phyloP scores from a whole-genome alignment of 2,113 vertebrate genomes.

The Numida meleagris region DNA sequence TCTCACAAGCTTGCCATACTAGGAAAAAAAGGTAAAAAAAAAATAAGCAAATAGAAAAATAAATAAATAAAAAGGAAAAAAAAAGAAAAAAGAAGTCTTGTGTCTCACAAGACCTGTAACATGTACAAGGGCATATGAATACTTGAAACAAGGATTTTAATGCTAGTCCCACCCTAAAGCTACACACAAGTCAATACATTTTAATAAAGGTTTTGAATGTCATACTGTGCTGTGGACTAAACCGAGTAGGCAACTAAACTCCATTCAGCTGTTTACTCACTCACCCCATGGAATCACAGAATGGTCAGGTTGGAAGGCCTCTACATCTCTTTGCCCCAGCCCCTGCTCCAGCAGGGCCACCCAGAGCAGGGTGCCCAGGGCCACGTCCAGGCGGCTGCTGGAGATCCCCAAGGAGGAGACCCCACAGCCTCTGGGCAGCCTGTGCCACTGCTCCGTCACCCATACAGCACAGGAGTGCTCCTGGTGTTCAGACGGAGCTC shows the following conservation, averaged over 20 bases:
- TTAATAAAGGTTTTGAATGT: not conserved
- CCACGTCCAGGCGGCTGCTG: not conserved
- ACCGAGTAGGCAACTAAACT: not conserved
- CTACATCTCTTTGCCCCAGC: not conserved
- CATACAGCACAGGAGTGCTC: not conserved
- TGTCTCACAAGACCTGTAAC: not conserved
- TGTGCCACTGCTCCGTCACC: not conserved
- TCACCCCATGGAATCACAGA: not conserved
- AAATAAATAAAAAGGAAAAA: not conserved
- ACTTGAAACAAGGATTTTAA: not conserved
- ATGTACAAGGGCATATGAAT: not conserved
- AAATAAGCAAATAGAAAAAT: not conserved
- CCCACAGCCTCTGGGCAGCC: not conserved
- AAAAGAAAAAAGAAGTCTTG: not conserved
- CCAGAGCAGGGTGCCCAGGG: not conserved
- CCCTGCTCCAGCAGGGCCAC: not conserved
- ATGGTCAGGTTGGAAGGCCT: not conserved
- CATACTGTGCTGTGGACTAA: not conserved
- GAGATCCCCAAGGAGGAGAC: not conserved
- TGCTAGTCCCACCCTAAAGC: not conserved
- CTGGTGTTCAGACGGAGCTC: not conserved
- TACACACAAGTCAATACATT: not conserved
- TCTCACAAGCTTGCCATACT: not conserved
- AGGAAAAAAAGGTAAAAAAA: not conserved
- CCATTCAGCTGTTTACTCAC: rapidly evolving